Conservation (phyloP, 1,140 invertebrate species). For the Agrypnia vestita region DNA sequence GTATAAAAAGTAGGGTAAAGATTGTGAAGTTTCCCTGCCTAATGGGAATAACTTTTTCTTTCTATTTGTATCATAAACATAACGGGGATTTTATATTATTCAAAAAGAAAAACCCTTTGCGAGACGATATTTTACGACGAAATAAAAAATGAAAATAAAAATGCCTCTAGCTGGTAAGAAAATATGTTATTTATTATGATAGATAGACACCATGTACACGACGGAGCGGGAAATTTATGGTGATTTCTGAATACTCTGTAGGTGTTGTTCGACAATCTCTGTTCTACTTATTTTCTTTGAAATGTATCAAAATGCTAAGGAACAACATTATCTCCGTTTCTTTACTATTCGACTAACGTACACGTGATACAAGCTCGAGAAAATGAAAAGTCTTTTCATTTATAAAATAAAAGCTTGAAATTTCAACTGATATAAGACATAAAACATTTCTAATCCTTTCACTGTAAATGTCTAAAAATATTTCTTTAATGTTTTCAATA, state of each 20-base stretch:
- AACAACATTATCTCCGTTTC: too few species aligned
- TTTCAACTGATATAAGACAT: too few species aligned
- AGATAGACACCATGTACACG: constrained; percentile 32
- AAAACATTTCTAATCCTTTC: too few species aligned
- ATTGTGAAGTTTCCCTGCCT: constrained; percentile 55
- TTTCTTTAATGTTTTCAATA: too few species aligned
- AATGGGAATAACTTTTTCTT: constrained; percentile 57
- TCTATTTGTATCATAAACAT: constrained; percentile 52
- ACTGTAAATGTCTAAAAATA: too few species aligned
- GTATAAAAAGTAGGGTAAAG: constrained; percentile 59
- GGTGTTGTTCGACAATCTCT: constrained; percentile 23
- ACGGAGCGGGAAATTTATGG: constrained; percentile 20
- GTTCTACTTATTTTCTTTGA: not conserved
- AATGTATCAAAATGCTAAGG: not conserved
- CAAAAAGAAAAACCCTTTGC: constrained; percentile 44
- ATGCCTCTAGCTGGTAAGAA: constrained; percentile 15
- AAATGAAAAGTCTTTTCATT: too few species aligned
- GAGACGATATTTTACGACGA: constrained; percentile 34
- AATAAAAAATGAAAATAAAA: constrained; percentile 47
- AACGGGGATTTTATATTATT: constrained; percentile 49
- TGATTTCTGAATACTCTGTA: constrained; percentile 23
- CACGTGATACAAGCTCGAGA: too few species aligned
- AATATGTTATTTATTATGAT: constrained; percentile 43
- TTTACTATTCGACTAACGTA: too few species aligned
- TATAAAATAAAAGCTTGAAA: too few species aligned